Conservation (phyloP, 2,113 vertebrate species). For the Rissa tridactyla region DNA sequence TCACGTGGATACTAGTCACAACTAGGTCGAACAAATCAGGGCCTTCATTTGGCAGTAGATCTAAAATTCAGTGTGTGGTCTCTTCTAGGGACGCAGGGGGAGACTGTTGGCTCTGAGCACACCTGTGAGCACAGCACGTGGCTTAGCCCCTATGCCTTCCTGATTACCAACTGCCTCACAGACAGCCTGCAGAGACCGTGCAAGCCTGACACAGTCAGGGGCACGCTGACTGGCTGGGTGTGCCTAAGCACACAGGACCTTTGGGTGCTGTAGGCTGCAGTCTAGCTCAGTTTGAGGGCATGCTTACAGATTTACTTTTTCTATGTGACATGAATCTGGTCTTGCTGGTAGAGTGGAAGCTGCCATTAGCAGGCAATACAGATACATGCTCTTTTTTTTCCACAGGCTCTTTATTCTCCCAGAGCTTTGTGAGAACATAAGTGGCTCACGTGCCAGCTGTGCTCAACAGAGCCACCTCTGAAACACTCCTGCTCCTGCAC, state of each 20-base stretch:
- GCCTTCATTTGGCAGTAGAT: neutral
- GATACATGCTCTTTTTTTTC: neutral
- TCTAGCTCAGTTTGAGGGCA: neutral
- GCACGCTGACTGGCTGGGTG: fast-evolving
- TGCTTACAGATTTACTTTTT: neutral
- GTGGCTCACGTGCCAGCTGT: neutral
- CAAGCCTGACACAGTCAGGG: neutral
- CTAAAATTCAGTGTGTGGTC: neutral
- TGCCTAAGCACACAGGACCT: neutral
- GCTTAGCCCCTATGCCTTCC: neutral
- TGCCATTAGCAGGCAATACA: neutral
- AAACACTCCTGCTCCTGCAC: neutral
- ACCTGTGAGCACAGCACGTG: neutral
- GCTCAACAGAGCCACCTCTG: neutral
- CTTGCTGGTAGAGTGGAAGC: neutral
- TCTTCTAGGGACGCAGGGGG: neutral
- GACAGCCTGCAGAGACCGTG: neutral
- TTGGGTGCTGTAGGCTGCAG: neutral
- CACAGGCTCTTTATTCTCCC: neutral
- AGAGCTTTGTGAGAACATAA: neutral
- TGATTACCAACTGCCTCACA: neutral
- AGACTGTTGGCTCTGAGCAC: neutral
- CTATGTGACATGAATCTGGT: neutral
- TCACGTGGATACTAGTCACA: neutral
- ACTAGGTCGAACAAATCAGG: neutral